Evolutionary conservation across 92 coral and sea anemone species (phyloP).

Genomic region (Bergia sp.): DNA sequence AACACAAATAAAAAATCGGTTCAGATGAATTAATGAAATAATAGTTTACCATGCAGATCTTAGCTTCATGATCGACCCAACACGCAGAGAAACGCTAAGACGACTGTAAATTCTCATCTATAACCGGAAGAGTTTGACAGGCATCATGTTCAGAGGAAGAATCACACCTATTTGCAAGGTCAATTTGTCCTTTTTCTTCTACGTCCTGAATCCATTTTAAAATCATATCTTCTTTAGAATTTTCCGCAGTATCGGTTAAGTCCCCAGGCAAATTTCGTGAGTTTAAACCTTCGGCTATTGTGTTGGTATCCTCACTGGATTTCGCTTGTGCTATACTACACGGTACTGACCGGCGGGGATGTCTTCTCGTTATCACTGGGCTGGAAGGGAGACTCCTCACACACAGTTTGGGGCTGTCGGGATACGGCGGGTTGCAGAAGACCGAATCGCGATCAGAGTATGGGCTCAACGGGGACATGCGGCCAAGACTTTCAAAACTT

Average conservation of each 20-base stretch:
- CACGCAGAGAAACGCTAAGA: neutral
- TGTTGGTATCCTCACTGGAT: slow-evolving; percentile 3
- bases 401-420: slow-evolving; percentile 53
- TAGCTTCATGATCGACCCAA: neutral
- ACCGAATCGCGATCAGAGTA: slow-evolving; percentile 32
- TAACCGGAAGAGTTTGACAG: slow-evolving; percentile 39
- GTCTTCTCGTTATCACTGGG: slow-evolving; percentile 33
- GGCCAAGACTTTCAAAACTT: slow-evolving; percentile 28
- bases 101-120: slow-evolving; percentile 35
- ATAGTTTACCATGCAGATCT: no score
- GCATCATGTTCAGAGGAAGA: neutral
- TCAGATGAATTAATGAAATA: neutral
- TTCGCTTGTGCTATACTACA: neutral
- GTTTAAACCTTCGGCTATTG: neutral
- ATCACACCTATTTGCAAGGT: neutral
- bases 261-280: neutral
- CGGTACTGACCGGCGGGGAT: slow-evolving; percentile 25
- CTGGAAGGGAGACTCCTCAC: slow-evolving; percentile 58
- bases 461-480: neutral
- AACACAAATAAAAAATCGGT: neutral
- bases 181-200: slow-evolving; percentile 35
- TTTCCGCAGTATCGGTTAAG: neutral
- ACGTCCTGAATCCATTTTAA: slow-evolving; percentile 60
- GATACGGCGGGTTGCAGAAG: slow-evolving; percentile 4
- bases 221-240: slow-evolving; percentile 57